Percentiles rank a stretch among this genome's conserved stretches.
Conservation (phyloP, 2,113 vertebrate genomes). For the Notiomystis cincta region DNA sequence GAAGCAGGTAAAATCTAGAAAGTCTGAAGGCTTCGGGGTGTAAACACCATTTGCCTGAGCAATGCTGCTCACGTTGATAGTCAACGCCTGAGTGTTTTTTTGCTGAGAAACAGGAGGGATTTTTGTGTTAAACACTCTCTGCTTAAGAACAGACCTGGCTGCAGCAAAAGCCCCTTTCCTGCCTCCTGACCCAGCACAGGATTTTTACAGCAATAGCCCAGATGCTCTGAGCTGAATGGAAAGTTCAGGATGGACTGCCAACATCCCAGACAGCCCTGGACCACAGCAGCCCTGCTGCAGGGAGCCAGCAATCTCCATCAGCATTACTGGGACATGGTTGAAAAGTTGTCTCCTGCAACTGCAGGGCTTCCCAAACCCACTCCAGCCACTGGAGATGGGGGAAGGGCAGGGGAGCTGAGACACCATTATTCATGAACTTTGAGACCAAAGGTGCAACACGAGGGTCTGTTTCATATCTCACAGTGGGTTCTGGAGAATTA, state of each 20-base stretch:
- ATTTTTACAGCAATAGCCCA: neutral
- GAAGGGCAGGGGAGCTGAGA: neutral
- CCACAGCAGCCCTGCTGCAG: neutral
- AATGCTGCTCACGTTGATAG: slow-evolving; percentile 46
- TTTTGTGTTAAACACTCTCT: neutral
- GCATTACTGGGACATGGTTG: neutral
- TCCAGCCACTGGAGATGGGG: neutral
- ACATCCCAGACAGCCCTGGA: neutral
- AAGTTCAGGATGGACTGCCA: neutral
- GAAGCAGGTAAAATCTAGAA: slow-evolving; percentile 52
- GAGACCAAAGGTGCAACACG: neutral
- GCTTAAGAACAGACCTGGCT: neutral
- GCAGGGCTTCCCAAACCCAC: neutral
- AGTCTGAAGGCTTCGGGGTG: slow-evolving; percentile 42
- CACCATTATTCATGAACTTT: accelerated
- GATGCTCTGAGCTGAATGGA: neutral
- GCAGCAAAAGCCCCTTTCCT: slow-evolving; percentile 6
- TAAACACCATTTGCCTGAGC: slow-evolving; percentile 51
- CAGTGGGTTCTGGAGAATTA: neutral
- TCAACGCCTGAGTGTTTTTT: neutral
- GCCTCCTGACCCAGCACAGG: neutral
- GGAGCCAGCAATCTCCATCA: neutral
- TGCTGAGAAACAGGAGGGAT: neutral
- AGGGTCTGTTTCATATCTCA: neutral
- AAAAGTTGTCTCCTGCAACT: neutral